Evolutionary conservation across 2,888 invertebrate genomes (phyloP), one percentile per base, ranked within the genome.

Genomic region (Acrocera orbiculus): DNA sequence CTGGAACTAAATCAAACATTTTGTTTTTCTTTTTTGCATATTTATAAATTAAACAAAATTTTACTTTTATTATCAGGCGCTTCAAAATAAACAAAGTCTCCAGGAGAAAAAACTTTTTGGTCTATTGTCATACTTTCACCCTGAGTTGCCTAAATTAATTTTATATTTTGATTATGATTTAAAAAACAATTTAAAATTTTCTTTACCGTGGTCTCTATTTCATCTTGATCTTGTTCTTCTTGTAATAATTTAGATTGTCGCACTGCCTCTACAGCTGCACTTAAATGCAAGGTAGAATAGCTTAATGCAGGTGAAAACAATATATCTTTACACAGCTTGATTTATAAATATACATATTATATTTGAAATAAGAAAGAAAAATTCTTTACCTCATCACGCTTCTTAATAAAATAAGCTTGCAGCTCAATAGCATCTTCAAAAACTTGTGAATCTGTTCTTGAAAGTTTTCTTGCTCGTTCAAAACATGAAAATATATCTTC

Each of bases 371-470:
- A 20, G 8, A 20, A n/a, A n/a, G n/a, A n/a, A n/a, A 16, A 26
- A 25, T 4, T 13, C n/a, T 2, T 13, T 31, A 46, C 42, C 43
- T 68, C 67, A 48, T 73, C 72, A 1, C 82, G 65, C 41, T 77
- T 77, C 16, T 71, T 72, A 27, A 96, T 80, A 59, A 87, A 96
- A 61, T 76, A 89, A 9, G 77, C 71, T 57, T 96, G 95, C 32
- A 98, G 66, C 49, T 93, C 92, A 19, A 90, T 74, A 0, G 93
- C 79, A 59, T 98, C 96, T 52, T 95, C 92, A 62, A 93, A 96
- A 28, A 89, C 75, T 53, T 87, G 87, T 4, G 95, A 93, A 62
- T 95, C 93, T 0, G 86, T 81, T 10, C 90, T 72, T 1, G 90
- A 83, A 1, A 90, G 64, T 38, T 76, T 75, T 3, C 96, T 72